A percentile compares a stretch with the other conserved stretches of the same genome.
phyloP scores from a whole-genome alignment of 2,888 invertebrate genomes.

The Ophion ventricosus region DNA sequence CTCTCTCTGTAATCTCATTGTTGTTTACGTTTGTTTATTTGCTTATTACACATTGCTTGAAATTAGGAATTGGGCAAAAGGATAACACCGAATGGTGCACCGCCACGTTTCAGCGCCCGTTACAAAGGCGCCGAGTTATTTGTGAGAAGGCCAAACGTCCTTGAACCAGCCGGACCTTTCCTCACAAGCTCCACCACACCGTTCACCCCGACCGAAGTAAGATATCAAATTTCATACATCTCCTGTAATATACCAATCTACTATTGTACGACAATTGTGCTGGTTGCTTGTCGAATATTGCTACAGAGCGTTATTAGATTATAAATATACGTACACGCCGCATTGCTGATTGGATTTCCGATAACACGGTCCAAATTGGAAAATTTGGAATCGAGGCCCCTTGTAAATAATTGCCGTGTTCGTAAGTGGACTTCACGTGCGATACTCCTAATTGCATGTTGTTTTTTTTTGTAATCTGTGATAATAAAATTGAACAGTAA shows the following conservation, averaged over 20 bases:
- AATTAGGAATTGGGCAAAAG: constrained; percentile 77
- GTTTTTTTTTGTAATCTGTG: constrained; percentile 27
- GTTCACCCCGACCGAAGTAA: constrained; percentile 77
- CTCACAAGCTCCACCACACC: constrained; percentile 76
- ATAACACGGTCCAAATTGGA: neutral
- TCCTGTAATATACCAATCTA: constrained; percentile 14
- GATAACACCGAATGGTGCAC: constrained; percentile 78
- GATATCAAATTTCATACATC: constrained; percentile 55
- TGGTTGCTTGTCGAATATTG: constrained; percentile 11
- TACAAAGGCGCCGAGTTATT: constrained; percentile 81
- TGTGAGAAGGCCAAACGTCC: constrained; percentile 76
- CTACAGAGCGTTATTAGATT: constrained; percentile 15
- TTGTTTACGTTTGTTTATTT: neutral
- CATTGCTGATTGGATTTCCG: constrained; percentile 35
- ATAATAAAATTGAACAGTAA: constrained; percentile 9
- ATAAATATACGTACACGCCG: constrained; percentile 39
- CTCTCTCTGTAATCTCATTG: no score
- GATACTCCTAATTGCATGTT: constrained; percentile 41
- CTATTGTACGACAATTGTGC: constrained; percentile 1
- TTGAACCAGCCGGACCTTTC: constrained; percentile 76
- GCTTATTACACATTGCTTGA: constrained; percentile 32
- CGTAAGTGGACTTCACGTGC: neutral
- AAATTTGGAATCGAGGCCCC: constrained; percentile 17
- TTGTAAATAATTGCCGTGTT: constrained; percentile 48
- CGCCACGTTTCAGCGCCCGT: constrained; percentile 80